phyloP scores from a whole-genome alignment of 2,113 vertebrate genomes.

The Cyprinodon brontotheroides region DNA sequence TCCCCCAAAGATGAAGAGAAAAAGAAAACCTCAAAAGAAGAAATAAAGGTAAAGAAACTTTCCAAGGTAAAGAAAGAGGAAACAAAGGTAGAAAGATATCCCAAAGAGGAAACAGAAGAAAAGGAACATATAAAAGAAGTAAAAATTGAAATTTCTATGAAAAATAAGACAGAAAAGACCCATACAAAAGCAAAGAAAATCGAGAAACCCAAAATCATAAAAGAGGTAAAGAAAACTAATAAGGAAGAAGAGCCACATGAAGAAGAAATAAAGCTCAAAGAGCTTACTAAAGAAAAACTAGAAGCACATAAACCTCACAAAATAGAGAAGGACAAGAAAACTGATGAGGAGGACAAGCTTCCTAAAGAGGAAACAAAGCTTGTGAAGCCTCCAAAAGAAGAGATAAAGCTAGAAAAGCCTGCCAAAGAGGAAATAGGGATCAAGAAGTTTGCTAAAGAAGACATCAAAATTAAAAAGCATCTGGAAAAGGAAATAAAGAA shows the following conservation, averaged over 20 bases:
- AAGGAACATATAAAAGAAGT: not conserved
- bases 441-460: not conserved
- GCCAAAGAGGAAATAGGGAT: slow-evolving; percentile 8
- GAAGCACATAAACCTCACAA: not conserved
- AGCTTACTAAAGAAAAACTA: not conserved
- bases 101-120: not conserved
- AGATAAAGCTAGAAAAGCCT: slow-evolving; percentile 11
- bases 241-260: not conserved
- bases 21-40: not conserved
- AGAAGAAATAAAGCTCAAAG: not conserved
- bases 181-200: too few species aligned
- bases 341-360: too few species aligned
- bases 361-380: not conserved
- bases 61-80: not conserved
- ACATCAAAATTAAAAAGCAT: not conserved
- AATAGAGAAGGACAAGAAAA: not conserved
- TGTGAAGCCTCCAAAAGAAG: not conserved
- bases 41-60: not conserved
- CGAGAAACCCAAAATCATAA: too few species aligned
- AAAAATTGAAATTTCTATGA: too few species aligned
- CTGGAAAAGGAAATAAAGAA: not conserved
- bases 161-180: too few species aligned
- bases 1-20: slow-evolving; percentile 14
- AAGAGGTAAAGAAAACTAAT: too few species aligned
- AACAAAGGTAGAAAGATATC: not conserved